Evolutionary conservation across 64 coral and sea anemone species (phyloP), one percentile per base, ranked within the genome.

Genomic region (Montipora foliosa): DNA sequence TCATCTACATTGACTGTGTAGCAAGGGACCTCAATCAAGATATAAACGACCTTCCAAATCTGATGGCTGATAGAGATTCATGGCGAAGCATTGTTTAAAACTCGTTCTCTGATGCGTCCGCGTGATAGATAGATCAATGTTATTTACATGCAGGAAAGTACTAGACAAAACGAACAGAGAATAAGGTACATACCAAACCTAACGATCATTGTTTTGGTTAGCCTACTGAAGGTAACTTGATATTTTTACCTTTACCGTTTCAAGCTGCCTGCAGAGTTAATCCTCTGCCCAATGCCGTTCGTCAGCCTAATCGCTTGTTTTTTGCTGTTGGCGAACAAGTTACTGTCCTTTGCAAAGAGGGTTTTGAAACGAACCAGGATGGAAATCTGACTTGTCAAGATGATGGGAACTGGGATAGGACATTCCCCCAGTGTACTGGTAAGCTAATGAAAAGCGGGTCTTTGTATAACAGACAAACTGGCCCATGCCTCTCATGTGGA

Each of bases 231-330:
- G 4, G 16, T 44, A 25, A 17, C 13, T 15, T 50, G 49, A 11
- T 11, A 10, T 69, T 71, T 4, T 20, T 72, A 10, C n/a, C 47
- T 49, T n/a, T 22, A 29, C 7, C 7, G 44, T 24, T 73, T 80
- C 9, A 75, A 93, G 92, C 15, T 49, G 83, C 92, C 37, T 93
- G 92, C 80, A 93, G 92, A 78, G 80, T 93, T 9, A 76, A 93
- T 49, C 44, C 82, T 86, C 84, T 79, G 25, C 75, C 61, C 6
- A 69, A 58, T 12, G 92, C 83, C 17, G 12, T 78, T 17, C 74
- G 69, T 59, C 45, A 52, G 48, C 92, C 92, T 4, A 48, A 93
- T 72, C 74, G 9, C 29, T 53, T 37, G 75, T 93, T 93, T 66
- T 93, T 88, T 60, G 74, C 58, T 11, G 92, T 80, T 52, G 92